Base-by-base conservation (phyloP, 2,888 invertebrate species). In the Tolmerus cingulatus region DNA sequence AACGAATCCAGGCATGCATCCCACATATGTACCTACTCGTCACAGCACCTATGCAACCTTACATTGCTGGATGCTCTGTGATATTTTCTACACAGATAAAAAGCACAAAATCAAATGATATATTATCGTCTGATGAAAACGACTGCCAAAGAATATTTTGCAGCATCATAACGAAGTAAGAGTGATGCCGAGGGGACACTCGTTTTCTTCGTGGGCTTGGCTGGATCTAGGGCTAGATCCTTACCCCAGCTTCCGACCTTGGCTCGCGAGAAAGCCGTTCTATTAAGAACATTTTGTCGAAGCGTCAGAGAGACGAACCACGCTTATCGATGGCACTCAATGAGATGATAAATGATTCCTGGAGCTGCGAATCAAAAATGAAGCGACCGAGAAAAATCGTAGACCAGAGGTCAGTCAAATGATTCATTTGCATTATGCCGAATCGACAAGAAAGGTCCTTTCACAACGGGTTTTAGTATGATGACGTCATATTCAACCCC, bases 231-330 rank as follows among this genome's bases (percentile, higher is more conserved):
- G 2, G 14, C 30, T 34, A 46, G 46, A 14, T 34, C 8, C 8
- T 8, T 2, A n/a, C 37, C 30, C 34, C 76, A 76, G 3, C 8
- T 76, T 76, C 76, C 76, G 9, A 16, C n/a, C 34, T 34, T 76
- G 40, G 8, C 37, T 76, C 37, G 34, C 37, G 51, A 55, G 27
- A 51, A 81, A 51, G 51, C 27, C 81, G 16, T 40, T 84, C 74
- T 74, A 66, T 84, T 74, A 74, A 85, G 74, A 74, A 43, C 43
- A 74, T 7, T 85, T 74, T 85, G 85, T 85, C 46, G 66, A 37
- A 40, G 12, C 82, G 23, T 84, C 66, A 74, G 85, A 74, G 66
- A 27, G 66, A 12, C 27, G 23, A 57, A 23, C 30, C 57, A 16
- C 78, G 37, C 14, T 57, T 57, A 86, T 86, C 78, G 78, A 86